Conservation (phyloP, 1,140 invertebrate species). For the Cyphomyrmex costatus region DNA sequence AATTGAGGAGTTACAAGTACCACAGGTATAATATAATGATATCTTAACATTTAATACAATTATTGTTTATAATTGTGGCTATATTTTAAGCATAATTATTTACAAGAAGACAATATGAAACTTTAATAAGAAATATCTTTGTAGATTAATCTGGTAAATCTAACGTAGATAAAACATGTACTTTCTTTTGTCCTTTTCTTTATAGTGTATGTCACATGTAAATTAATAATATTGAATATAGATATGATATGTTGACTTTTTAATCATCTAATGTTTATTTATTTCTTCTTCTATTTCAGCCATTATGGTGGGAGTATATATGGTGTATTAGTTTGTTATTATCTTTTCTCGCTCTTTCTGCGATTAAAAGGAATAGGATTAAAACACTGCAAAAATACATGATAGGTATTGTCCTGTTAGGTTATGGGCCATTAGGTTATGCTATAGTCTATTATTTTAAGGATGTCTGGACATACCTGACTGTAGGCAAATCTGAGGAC, state of each 20-base stretch:
- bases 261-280: not conserved
- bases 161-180: not conserved
- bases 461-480: slow-evolving; percentile 94
- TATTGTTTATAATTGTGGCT: not conserved
- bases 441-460: slow-evolving; percentile 93
- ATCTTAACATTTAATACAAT: slow-evolving; percentile 3
- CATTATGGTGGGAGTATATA: slow-evolving; percentile 97
- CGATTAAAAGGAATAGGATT: slow-evolving; percentile 94
- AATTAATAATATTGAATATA: not conserved
- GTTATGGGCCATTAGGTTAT: slow-evolving; percentile 93
- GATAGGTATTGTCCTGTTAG: slow-evolving; percentile 92
- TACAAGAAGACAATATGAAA: not conserved
- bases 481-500: slow-evolving; percentile 89
- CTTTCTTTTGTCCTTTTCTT: not conserved
- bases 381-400: slow-evolving; percentile 93
- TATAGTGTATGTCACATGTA: not conserved
- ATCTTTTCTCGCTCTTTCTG: slow-evolving; percentile 94
- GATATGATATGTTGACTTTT: not conserved
- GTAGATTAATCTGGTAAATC: not conserved
- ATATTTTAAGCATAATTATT: slow-evolving; percentile 10
- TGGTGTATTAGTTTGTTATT: slow-evolving; percentile 96
- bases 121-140: not conserved
- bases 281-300: slow-evolving; percentile 85
- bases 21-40: slow-evolving; percentile 89
- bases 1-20: slow-evolving; percentile 97